These are phyloP conservation scores for Campylorhamphus procurvoides DNA, from an alignment of 2,113 vertebrate genomes.

Conservation along the genomic window DNA sequence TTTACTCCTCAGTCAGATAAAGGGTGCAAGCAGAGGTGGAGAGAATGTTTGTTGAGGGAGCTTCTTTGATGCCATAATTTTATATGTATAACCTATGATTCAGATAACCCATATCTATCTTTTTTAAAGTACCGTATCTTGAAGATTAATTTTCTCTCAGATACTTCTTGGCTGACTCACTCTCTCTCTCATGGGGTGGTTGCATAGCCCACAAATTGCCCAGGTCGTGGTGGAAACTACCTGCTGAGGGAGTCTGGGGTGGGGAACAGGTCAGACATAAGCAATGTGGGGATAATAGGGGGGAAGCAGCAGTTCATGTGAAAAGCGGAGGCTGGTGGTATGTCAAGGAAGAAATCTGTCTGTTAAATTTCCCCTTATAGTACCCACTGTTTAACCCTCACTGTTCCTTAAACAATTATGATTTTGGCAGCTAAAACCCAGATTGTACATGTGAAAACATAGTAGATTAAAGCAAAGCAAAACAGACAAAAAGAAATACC, in stretches of 20 bases:
- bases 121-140: neutral
- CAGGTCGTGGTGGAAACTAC: conserved; percentile 10
- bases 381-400: neutral
- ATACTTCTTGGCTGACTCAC: conserved; percentile 35
- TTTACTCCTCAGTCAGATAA: conserved; percentile 30
- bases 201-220: neutral
- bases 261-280: neutral
- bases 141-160: conserved; percentile 11
- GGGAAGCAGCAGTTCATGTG: neutral
- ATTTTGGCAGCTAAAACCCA: neutral
- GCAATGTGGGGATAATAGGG: neutral
- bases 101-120: conserved; percentile 41
- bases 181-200: neutral
- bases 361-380: neutral
- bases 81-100: neutral
- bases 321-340: neutral
- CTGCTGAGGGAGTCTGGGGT: neutral
- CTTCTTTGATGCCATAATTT: conserved; percentile 56
- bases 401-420: neutral
- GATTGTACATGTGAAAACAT: neutral
- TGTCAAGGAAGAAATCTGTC: neutral
- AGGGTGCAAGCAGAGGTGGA: conserved; percentile 14
- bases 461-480: conserved; percentile 17
- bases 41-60: conserved; percentile 3
- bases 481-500: neutral